A percentile compares a stretch with the other conserved stretches of the same genome.
Evolutionary conservation across 2,888 invertebrate genomes (phyloP).

Genomic region (Tipula vernalis): DNA sequence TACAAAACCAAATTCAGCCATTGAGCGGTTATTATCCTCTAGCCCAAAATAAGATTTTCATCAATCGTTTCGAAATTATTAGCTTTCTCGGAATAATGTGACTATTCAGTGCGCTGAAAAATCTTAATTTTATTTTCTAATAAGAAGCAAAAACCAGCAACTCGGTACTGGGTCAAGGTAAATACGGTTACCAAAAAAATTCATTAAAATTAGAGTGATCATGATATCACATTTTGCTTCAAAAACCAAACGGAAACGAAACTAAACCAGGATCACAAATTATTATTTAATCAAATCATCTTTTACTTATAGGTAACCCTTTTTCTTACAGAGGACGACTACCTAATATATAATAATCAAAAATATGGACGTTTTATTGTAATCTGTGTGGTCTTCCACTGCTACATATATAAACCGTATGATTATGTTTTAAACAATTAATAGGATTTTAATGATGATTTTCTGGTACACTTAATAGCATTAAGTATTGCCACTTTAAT

Average conservation of each 20-base stretch:
- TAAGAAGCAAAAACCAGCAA: no score
- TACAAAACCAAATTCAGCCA: no score
- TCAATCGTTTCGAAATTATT: no score
- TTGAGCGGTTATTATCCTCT: no score
- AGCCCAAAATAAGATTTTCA: no score
- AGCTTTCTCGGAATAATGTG: no score
- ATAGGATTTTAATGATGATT: background rate
- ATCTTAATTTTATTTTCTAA: no score
- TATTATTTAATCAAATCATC: background rate
- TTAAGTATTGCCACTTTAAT: background rate
- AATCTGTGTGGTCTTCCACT: background rate
- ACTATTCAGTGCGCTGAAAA: no score
- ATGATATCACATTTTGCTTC: no score
- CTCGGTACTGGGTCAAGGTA: no score
- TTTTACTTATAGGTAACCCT: background rate
- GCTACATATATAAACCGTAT: background rate
- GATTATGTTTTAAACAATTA: background rate
- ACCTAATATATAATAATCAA: background rate
- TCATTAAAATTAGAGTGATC: no score
- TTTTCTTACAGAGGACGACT: background rate
- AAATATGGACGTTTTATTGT: background rate
- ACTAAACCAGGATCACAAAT: background rate
- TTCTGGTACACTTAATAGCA: background rate
- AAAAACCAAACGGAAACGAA: background rate
- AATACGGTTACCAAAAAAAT: no score